phyloP scores from a whole-genome alignment of 1,140 invertebrate genomes.

The Trichoplusia ni region DNA sequence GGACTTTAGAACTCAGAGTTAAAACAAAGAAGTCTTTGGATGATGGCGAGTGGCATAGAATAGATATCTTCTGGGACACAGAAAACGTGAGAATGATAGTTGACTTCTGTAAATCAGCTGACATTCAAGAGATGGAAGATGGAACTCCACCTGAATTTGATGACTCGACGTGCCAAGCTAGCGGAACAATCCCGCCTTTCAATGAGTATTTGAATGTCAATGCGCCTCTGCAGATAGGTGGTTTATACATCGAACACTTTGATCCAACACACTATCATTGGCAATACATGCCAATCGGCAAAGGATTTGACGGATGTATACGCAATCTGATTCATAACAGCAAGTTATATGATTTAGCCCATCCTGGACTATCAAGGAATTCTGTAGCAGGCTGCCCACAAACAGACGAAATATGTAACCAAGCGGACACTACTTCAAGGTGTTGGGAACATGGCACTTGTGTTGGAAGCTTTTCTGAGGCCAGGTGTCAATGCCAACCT shows the following conservation, averaged over 20 bases:
- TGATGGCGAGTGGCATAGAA: conserved; percentile 97
- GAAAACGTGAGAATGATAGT: conserved; percentile 95
- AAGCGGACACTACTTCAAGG: conserved; percentile 89
- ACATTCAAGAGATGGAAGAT: conserved; percentile 93
- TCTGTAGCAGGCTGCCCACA: conserved; percentile 94
- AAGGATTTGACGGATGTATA: conserved; percentile 97
- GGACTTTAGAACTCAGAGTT: conserved; percentile 93
- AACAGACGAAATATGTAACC: conserved; percentile 93
- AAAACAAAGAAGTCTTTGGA: conserved; percentile 93
- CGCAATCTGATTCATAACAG: conserved; percentile 97
- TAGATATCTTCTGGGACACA: conserved; percentile 97
- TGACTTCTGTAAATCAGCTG: conserved; percentile 94
- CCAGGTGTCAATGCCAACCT: conserved; percentile 94
- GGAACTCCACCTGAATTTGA: conserved; percentile 93
- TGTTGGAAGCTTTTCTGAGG: conserved; percentile 93
- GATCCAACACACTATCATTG: conserved; percentile 93
- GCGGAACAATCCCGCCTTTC: conserved; percentile 94
- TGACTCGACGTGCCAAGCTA: conserved; percentile 93
- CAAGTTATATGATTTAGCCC: conserved; percentile 95
- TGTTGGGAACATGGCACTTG: conserved; percentile 97
- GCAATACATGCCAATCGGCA: conserved; percentile 92
- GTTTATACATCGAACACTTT: conserved; percentile 92
- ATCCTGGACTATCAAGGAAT: conserved; percentile 91
- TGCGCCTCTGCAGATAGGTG: conserved; percentile 96
- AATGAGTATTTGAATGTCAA: conserved; percentile 99